Base-by-base conservation (phyloP, 2,113 vertebrate species). In the Loxodonta africana region DNA sequence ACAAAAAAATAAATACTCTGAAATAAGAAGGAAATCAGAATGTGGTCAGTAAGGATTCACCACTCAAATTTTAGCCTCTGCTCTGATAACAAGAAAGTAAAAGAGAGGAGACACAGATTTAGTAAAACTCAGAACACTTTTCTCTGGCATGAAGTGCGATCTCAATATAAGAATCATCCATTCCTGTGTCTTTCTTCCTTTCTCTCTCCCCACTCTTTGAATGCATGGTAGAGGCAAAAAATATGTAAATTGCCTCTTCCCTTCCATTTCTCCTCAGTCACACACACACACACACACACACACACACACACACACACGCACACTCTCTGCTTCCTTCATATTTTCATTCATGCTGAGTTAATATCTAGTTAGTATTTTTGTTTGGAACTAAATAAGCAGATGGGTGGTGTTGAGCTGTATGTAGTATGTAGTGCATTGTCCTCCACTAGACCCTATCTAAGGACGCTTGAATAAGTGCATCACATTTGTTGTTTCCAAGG, bases 1-100 rank as follows among this genome's bases (percentile, higher is more conserved):
- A 78, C 33, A 26, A 65, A 30, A 30, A 60, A 67, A 92, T 7
- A 87, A 81, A 8, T 0, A 11, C 8, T 12, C 26, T 23, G 67
- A 67, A 90, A 76, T 51, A 67, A 85, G 63, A 48, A 78, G 48
- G 53, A 65, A 69, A 78, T 51, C 71, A 76, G 90, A 28, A 30
- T 82, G 77, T 57, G 71, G 67, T 73, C 63, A 88, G 67, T 33
- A 14, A 86, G 63, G 15, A 88, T 67, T 87, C n/a, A 82, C n/a
- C 30, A 53, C 18, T 63, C 20, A 28, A 9, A 23, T 57, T 83
- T 87, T 63, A 63, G 89, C 62, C 51, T 86, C 69, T 65, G 26
- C 12, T 94, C 8, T 48, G 63, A 63, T 94, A 82, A 71, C 2
- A 33, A 95, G 80, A 88, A 96, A 90, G 81, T 41, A 8, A 86